These are phyloP conservation scores for Leptinotarsa tumamoca DNA, from an alignment of 2,888 invertebrate genomes.

Conservation along the genomic window DNA sequence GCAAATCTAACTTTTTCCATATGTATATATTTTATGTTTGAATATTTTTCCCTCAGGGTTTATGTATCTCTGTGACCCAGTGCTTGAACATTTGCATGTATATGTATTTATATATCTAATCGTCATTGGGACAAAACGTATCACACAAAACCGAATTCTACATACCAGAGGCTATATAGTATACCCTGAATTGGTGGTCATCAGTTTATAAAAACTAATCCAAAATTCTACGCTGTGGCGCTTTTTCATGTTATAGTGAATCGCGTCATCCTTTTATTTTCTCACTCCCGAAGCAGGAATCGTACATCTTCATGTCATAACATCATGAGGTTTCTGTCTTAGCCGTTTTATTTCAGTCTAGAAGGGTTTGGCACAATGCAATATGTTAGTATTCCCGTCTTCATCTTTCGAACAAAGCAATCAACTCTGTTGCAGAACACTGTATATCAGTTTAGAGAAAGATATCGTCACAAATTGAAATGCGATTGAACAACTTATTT, in stretches of 20 bases:
- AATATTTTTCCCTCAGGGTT: constrained; percentile 4
- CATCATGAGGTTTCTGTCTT: constrained; percentile 34
- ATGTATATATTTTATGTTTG: constrained; percentile 15
- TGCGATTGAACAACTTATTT: too few relatives aligned
- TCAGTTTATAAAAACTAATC: constrained; percentile 34
- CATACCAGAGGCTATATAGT: constrained; percentile 47
- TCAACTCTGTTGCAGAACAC: background rate
- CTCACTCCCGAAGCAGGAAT: constrained; percentile 36
- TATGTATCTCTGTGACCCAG: constrained; percentile 10
- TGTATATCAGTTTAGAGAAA: background rate
- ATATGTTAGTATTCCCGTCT: constrained; percentile 22
- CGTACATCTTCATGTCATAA: constrained; percentile 44
- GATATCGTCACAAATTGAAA: background rate
- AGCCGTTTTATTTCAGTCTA: constrained; percentile 36
- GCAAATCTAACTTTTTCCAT: constrained; percentile 1
- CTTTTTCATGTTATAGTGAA: constrained; percentile 45
- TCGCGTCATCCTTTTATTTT: constrained; percentile 47
- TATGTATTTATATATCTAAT: constrained; percentile 47
- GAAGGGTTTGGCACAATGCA: constrained; percentile 43
- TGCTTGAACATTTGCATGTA: constrained; percentile 55
- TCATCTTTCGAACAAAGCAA: background rate
- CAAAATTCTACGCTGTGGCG: constrained; percentile 45
- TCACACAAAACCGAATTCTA: constrained; percentile 42
- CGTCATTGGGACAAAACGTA: constrained; percentile 32
- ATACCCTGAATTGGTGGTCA: constrained; percentile 49